Evolutionary conservation across 2,888 invertebrate genomes (phyloP), one percentile per base, ranked within the genome.

Genomic region (Pinctada fucata): DNA sequence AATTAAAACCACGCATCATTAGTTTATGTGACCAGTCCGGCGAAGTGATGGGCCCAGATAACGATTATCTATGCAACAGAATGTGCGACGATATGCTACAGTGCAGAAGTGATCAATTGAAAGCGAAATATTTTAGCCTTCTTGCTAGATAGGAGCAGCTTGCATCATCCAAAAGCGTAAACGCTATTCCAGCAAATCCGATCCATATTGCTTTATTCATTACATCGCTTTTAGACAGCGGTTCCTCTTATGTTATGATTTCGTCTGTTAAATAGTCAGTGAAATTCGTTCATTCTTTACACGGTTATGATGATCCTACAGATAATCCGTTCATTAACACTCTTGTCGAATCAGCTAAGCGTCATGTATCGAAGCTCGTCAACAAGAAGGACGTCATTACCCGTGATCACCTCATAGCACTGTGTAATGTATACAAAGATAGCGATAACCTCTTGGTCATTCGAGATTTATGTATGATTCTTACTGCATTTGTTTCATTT

Each of bases 141-240:
- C 79, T 63, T 52, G 51, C 52, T 3, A 8, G 63, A 52, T 64
- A 50, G 10, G 73, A 63, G 66, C 48, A 50, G 48, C n/a, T 63
- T 31, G 65, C 16, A 31, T 16, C 6, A 31, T 47, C 50, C 10
- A 49, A 68, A 10, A 63, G 70, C 1, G 68, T 65, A 13, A 2
- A 31, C 10, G 65, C 52, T 13, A 31, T 72, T 10, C 82, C 79
- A 51, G 79, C 79, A 1, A 3, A 49, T 8, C 72, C 78, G 16
- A 72, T 79, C 10, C 65, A 75, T 10, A 71, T 82, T 5, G 76
- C 82, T 3, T 58, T 80, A 63, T 79, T 73, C 71, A 10, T 82
- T 8, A 76, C 78, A 8, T 45, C 64, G 70, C 64, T 80, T n/a
- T 63, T 78, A 1, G 76, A 82, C 49, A 8, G 45, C 1, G 66